Conservation (phyloP, 2,888 invertebrate species). For the Lumbricus terrestris region DNA sequence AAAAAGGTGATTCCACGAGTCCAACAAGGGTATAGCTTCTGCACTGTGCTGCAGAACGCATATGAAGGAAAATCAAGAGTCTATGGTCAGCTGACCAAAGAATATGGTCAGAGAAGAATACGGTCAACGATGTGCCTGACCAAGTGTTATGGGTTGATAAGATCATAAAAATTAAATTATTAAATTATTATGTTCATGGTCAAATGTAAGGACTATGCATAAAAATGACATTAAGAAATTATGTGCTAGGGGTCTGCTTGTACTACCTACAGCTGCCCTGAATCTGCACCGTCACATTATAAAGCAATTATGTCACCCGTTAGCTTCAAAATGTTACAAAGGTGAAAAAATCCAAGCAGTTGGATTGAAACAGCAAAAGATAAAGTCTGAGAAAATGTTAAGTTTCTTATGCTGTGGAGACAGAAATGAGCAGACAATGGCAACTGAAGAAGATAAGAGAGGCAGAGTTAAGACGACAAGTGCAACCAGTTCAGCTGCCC, state of each 20-base stretch:
- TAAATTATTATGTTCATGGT: not conserved
- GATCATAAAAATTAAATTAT: not conserved
- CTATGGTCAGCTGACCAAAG: no score
- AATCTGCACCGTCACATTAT: not conserved
- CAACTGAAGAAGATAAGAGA: not conserved
- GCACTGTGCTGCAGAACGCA: no score
- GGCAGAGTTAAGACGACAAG: not conserved
- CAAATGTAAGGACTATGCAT: not conserved
- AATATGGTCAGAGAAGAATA: not conserved
- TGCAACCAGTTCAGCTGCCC: not conserved
- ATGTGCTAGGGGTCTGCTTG: not conserved
- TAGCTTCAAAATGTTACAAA: not conserved
- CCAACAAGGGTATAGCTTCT: no score
- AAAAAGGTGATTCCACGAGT: no score
- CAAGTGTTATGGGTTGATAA: not conserved
- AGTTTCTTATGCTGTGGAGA: not conserved
- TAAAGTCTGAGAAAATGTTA: not conserved
- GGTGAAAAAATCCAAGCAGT: not conserved
- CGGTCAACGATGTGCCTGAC: not conserved
- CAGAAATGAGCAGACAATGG: not conserved
- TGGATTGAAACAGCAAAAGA: not conserved
- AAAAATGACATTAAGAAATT: not conserved
- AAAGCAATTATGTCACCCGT: not conserved
- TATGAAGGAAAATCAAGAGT: no score
- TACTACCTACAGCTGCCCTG: not conserved